Conservation (phyloP, 2,113 vertebrate species). For the Rhea pennata region DNA sequence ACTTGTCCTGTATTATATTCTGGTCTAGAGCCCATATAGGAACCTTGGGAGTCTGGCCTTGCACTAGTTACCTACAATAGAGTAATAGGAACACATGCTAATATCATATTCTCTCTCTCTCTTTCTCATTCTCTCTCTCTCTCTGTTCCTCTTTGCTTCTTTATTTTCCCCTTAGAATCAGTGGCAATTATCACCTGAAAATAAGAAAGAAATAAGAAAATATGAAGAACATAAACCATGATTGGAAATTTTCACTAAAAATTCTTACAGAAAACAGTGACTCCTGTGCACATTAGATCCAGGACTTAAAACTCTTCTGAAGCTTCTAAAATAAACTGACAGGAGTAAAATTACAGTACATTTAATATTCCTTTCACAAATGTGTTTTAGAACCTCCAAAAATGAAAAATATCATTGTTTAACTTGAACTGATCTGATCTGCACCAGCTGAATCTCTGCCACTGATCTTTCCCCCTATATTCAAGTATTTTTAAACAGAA, state of each 20-base stretch:
- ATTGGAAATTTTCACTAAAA: neutral
- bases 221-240: neutral
- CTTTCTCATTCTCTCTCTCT: neutral
- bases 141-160: neutral
- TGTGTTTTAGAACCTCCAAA: neutral
- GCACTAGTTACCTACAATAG: neutral
- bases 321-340: neutral
- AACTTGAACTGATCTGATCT: neutral
- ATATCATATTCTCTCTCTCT: neutral
- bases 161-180: conserved; percentile 11
- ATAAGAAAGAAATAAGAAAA: neutral
- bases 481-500: neutral
- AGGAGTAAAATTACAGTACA: neutral
- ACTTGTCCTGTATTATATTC: neutral
- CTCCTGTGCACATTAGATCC: neutral
- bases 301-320: neutral
- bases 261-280: neutral
- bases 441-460: neutral
- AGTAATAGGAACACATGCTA: neutral
- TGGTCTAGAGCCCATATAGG: neutral
- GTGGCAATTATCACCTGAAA: neutral
- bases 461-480: fast-evolving
- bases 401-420: neutral
- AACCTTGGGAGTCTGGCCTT: neutral
- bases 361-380: neutral